Conservation (phyloP, 1,140 invertebrate genomes). For the Venustaconcha ellipsiformis region DNA sequence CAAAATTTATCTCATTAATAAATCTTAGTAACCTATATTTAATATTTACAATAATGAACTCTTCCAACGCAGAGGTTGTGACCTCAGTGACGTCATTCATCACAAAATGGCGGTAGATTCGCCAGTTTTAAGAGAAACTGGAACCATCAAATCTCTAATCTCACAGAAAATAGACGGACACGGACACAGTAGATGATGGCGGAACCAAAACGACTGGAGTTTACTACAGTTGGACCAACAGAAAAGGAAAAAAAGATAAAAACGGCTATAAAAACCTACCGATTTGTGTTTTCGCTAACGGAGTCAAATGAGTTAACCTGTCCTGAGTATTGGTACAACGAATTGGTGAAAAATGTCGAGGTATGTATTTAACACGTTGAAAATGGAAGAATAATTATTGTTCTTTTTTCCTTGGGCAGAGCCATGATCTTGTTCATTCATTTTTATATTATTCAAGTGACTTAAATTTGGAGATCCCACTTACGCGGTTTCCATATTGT, state of each 20-base stretch:
- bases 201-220: slow-evolving; percentile 71
- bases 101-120: slow-evolving; percentile 36
- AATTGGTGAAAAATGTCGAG: slow-evolving; percentile 74
- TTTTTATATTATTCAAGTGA: neutral
- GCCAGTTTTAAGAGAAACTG: slow-evolving; percentile 16
- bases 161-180: no score
- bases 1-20: no score
- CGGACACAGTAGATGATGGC: slow-evolving; percentile 64
- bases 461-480: neutral
- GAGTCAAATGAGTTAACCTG: slow-evolving; percentile 77
- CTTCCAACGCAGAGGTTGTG: slow-evolving; percentile 17
- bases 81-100: slow-evolving; percentile 30
- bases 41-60: slow-evolving; percentile 14
- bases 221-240: slow-evolving; percentile 66
- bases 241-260: slow-evolving; percentile 68
- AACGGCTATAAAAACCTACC: slow-evolving; percentile 71
- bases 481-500: neutral
- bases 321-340: slow-evolving; percentile 77
- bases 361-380: slow-evolving; percentile 68
- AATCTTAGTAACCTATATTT: no score
- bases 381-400: slow-evolving; percentile 13
- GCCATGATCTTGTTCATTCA: slow-evolving; percentile 9
- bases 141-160: no score
- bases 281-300: slow-evolving; percentile 73
- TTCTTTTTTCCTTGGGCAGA: slow-evolving; percentile 8